Evolutionary conservation across 2,888 invertebrate species (phyloP).

Genomic region (Phymatocera aterrima): DNA sequence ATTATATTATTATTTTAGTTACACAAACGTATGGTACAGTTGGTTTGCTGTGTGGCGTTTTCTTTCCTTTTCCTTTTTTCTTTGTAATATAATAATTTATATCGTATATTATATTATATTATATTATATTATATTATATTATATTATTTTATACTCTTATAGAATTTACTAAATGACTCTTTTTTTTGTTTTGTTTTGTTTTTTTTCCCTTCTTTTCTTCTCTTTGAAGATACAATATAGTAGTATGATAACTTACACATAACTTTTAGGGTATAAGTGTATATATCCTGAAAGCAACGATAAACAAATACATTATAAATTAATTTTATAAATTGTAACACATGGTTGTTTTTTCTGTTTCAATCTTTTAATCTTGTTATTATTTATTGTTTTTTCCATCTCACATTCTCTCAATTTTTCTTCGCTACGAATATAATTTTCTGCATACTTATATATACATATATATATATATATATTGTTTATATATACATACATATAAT

Average conservation of each 20-base stretch:
- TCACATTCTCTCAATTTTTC: slow-evolving; percentile 1
- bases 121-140: slow-evolving; percentile 53
- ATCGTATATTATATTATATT: slow-evolving; percentile 54
- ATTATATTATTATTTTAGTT: slow-evolving; percentile 61
- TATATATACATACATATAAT: too few species aligned
- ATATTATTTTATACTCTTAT: slow-evolving; percentile 55
- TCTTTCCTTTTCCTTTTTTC: slow-evolving; percentile 48
- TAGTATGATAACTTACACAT: slow-evolving; percentile 67
- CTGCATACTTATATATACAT: too few species aligned
- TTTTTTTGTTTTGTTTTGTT: too few species aligned
- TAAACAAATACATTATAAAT: slow-evolving; percentile 57
- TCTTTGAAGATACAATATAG: slow-evolving; percentile 64
- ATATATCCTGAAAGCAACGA: slow-evolving; percentile 67
- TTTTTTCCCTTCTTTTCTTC: too few species aligned
- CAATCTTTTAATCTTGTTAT: slow-evolving; percentile 39
- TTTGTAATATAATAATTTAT: slow-evolving; percentile 50
- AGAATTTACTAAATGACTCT: slow-evolving; percentile 68
- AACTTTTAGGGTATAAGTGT: slow-evolving; percentile 57
- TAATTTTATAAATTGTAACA: slow-evolving; percentile 17
- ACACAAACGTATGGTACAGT: slow-evolving; percentile 67
- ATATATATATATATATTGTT: too few species aligned
- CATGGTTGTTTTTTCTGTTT: neutral
- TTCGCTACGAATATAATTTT: slow-evolving; percentile 43
- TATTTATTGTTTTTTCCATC: slow-evolving; percentile 45
- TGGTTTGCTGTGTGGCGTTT: slow-evolving; percentile 60